Conservation (phyloP, 1,140 invertebrate species). For the Xylocopa sonorina region DNA sequence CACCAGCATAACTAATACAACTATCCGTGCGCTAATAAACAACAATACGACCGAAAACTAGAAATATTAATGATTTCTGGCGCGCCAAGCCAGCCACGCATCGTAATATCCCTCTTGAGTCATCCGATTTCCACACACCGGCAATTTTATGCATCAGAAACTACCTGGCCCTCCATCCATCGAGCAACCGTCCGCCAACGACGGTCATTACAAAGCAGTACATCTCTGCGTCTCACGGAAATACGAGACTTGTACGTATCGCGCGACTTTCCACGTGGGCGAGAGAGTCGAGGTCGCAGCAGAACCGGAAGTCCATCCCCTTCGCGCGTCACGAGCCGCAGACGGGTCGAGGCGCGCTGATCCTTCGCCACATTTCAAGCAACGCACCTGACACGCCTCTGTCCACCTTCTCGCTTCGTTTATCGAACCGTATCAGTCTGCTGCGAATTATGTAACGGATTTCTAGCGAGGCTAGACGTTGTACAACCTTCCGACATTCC, state of each 20-base stretch:
- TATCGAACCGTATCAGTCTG: neutral
- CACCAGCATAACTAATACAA: no score
- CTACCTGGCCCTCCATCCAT: neutral
- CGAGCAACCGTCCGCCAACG: no score
- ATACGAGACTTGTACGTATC: neutral
- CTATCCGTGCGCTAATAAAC: no score
- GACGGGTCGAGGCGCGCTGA: neutral
- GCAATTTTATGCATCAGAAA: neutral
- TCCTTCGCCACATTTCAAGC: constrained; percentile 4
- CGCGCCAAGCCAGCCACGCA: no score
- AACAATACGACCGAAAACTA: no score
- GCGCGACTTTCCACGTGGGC: neutral
- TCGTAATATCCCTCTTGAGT: neutral
- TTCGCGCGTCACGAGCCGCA: neutral
- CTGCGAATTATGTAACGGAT: neutral
- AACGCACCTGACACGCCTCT: neutral
- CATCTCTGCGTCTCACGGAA: neutral
- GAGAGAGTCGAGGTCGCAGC: neutral
- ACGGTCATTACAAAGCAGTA: neutral
- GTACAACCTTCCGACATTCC: neutral
- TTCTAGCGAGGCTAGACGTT: neutral
- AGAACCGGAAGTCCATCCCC: neutral
- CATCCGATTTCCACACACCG: neutral
- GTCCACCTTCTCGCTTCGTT: neutral
- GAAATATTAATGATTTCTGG: neutral